These are phyloP conservation scores for Strigops habroptila DNA, from an alignment of 2,113 vertebrate species.

Conservation along the genomic window DNA sequence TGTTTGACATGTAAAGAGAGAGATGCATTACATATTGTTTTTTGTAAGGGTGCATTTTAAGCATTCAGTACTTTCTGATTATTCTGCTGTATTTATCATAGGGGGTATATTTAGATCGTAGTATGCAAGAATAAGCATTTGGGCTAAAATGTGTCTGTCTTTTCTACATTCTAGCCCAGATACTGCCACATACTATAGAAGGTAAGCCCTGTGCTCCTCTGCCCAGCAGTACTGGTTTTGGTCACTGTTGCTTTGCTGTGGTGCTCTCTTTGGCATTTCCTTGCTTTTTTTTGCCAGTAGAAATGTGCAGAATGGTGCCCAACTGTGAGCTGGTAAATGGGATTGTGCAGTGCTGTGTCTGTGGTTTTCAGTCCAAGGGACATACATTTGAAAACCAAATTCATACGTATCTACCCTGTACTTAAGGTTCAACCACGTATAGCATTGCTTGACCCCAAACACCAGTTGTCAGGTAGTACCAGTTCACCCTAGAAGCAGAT, in stretches of 20 bases:
- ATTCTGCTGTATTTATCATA: not conserved
- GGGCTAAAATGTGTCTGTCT: not conserved
- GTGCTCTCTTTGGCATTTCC: not conserved
- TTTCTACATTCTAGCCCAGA: not conserved
- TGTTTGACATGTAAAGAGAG: constrained; percentile 29
- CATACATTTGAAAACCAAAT: fast-evolving
- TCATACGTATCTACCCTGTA: fast-evolving
- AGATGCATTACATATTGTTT: constrained; percentile 46
- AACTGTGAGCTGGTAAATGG: not conserved
- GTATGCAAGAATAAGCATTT: constrained; percentile 9
- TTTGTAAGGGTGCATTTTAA: constrained; percentile 44
- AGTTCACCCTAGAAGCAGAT: not conserved
- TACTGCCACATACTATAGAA: not conserved
- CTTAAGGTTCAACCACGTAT: not conserved
- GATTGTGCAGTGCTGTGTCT: not conserved
- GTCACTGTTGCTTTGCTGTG: not conserved
- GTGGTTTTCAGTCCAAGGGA: not conserved
- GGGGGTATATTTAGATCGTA: not conserved
- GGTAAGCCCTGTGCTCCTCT: not conserved
- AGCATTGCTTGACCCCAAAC: not conserved
- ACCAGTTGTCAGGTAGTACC: not conserved
- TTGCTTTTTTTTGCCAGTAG: not conserved
- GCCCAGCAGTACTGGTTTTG: not conserved
- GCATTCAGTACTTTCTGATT: constrained; percentile 8
- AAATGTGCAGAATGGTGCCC: not conserved